Percentiles rank a stretch among this genome's conserved stretches.
Conservation (phyloP, 2,113 vertebrate species). For the Euleptes europaea region DNA sequence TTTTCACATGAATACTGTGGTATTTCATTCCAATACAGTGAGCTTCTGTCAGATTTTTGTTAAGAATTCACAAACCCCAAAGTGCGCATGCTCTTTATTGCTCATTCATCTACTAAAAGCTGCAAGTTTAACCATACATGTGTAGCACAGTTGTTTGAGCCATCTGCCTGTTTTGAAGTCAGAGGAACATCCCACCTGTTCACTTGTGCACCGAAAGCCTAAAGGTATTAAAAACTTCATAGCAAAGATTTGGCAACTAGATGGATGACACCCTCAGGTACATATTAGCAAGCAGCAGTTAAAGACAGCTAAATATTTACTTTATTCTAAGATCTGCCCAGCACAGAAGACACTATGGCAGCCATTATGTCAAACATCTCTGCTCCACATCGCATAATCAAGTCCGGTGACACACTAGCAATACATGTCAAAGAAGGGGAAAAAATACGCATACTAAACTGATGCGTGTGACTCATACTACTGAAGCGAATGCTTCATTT, state of each 20-base stretch:
- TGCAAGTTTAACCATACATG: not conserved
- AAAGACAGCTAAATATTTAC: slow-evolving; percentile 10
- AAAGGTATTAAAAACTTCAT: slow-evolving; percentile 11
- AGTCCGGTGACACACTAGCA: slow-evolving; percentile 12
- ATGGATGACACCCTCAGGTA: not conserved
- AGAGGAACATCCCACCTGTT: not conserved
- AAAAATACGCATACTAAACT: not conserved
- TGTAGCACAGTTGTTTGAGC: not conserved
- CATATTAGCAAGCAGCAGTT: slow-evolving; percentile 2
- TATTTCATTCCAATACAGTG: not conserved
- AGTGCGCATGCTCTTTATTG: not conserved
- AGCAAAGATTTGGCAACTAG: slow-evolving; percentile 16
- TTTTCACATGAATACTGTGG: too few relatives aligned
- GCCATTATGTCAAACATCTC: slow-evolving; percentile 35
- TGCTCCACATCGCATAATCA: slow-evolving; percentile 23
- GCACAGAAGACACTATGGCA: not conserved
- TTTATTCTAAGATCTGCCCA: slow-evolving; percentile 25
- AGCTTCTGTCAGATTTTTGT: not conserved
- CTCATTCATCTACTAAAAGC: slow-evolving; percentile 14
- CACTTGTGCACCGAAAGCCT: not conserved
- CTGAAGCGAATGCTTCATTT: slow-evolving; percentile 11
- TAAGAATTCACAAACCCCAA: not conserved
- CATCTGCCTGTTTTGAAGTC: slow-evolving; percentile 19
- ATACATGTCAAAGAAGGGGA: not conserved
- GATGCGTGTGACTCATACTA: not conserved